These are phyloP conservation scores for Drosophila monieri DNA, from an alignment of 2,888 invertebrate genomes.

Conservation along the genomic window DNA sequence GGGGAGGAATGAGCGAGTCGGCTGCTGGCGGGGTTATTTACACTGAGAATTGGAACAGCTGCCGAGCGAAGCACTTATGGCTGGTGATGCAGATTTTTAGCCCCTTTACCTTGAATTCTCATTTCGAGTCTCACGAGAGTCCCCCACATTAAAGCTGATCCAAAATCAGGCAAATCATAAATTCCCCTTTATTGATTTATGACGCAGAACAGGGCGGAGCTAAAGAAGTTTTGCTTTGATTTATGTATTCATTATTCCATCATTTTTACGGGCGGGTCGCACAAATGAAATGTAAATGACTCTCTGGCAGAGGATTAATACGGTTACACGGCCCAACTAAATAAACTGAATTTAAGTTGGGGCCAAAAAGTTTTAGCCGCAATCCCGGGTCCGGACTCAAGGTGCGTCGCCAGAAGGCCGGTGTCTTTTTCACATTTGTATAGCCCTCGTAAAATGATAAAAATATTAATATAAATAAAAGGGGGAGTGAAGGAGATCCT, in stretches of 20 bases:
- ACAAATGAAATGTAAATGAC: slow-evolving; percentile 68
- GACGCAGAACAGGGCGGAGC: slow-evolving; percentile 31
- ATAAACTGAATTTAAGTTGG: slow-evolving; percentile 55
- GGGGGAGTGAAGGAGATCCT: slow-evolving; percentile 59
- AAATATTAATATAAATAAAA: slow-evolving; percentile 72
- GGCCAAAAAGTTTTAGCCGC: slow-evolving; percentile 56
- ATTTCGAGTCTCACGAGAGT: slow-evolving; percentile 6
- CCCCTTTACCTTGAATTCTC: slow-evolving; percentile 23
- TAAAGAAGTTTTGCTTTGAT: slow-evolving; percentile 52
- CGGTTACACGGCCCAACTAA: slow-evolving; percentile 31
- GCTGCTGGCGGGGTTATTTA: slow-evolving; percentile 63
- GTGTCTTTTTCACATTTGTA: slow-evolving; percentile 38
- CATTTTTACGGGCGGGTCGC: slow-evolving; percentile 34
- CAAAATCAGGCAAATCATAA: slow-evolving; percentile 7
- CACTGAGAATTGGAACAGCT: slow-evolving; percentile 76
- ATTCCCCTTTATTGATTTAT: slow-evolving; percentile 47
- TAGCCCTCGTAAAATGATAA: slow-evolving; percentile 68
- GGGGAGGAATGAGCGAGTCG: slow-evolving; percentile 53
- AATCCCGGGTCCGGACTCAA: slow-evolving; percentile 53
- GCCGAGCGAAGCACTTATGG: slow-evolving; percentile 51
- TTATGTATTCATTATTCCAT: slow-evolving; percentile 66
- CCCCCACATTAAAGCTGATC: slow-evolving; percentile 2
- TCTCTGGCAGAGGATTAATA: slow-evolving; percentile 48
- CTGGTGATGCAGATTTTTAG: slow-evolving; percentile 42
- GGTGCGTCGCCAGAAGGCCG: slow-evolving; percentile 40